Evolutionary conservation across 2,888 invertebrate species (phyloP).

Genomic region (Cosmia trapezina): DNA sequence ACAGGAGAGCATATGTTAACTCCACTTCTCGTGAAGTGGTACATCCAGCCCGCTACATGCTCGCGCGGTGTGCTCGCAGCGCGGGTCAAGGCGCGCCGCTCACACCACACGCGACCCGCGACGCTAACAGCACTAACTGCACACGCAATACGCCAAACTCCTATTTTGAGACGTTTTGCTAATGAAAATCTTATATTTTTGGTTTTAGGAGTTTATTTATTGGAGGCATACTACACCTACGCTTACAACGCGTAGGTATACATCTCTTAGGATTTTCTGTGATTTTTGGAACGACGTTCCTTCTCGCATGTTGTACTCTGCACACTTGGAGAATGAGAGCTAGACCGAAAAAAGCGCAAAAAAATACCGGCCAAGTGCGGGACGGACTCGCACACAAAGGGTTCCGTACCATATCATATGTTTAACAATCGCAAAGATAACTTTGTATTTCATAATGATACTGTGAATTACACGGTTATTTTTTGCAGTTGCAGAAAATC

Average conservation of each 20-base stretch:
- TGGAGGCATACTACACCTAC: neutral
- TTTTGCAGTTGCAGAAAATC: no score
- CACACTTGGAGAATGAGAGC: no score
- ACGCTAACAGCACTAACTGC: constrained; percentile 69
- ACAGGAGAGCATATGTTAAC: neutral
- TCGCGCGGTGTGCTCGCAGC: constrained; percentile 75
- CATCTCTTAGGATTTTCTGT: no score
- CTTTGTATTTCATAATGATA: no score
- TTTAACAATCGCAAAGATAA: no score
- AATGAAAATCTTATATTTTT: constrained; percentile 55
- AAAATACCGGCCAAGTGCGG: no score
- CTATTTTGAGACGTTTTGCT: constrained; percentile 56
- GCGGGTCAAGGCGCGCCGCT: constrained; percentile 84
- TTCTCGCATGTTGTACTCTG: no score
- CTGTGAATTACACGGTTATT: no score
- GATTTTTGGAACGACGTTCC: no score
- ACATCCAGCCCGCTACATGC: constrained; percentile 66
- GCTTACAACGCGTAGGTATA: neutral
- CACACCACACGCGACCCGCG: constrained; percentile 70
- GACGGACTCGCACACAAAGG: no score
- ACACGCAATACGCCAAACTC: constrained; percentile 71
- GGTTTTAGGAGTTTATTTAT: neutral
- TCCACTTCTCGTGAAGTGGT: neutral
- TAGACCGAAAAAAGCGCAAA: no score
- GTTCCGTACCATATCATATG: no score